A percentile compares a stretch with the other conserved stretches of the same genome.
phyloP scores from a whole-genome alignment of 2,888 invertebrate genomes.

The Drosophila eohydei region DNA sequence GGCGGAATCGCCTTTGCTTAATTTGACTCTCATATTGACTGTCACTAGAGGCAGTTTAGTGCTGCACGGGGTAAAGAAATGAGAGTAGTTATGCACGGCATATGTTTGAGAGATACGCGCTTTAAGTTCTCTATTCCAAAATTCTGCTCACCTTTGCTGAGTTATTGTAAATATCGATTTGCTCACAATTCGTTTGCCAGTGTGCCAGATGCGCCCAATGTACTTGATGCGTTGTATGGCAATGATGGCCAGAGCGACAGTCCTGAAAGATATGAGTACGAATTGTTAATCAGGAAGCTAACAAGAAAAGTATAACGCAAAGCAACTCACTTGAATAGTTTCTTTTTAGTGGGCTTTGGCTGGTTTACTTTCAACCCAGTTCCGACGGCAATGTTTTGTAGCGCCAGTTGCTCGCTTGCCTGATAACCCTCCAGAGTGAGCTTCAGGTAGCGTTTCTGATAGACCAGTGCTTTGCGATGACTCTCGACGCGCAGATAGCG shows the following conservation, averaged over 20 bases:
- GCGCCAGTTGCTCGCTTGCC: conserved; percentile 82
- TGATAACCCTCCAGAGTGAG: conserved; percentile 86
- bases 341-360: conserved; percentile 70
- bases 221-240: conserved; percentile 89
- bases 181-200: conserved; percentile 86
- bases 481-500: conserved; percentile 93
- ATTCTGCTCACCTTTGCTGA: conserved; percentile 81
- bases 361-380: conserved; percentile 22
- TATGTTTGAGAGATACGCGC: conserved; percentile 23
- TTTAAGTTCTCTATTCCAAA: background rate
- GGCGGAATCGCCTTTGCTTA: conserved; percentile 70
- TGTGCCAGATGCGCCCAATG: conserved; percentile 88
- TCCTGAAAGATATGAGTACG: conserved; percentile 82
- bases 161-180: conserved; percentile 85
- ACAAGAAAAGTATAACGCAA: background rate
- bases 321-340: conserved; percentile 83
- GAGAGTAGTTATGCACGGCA: conserved; percentile 42
- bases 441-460: conserved; percentile 95
- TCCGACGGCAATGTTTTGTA: conserved; percentile 59
- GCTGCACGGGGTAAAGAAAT: conserved; percentile 56
- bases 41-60: conserved; percentile 78
- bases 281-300: background rate
- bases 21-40: conserved; percentile 82
- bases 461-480: conserved; percentile 93
- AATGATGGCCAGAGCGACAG: conserved; percentile 86